Evolutionary conservation across 2,797 vertebrate species (phyloP), one percentile per base, ranked within the genome.

Genomic region (Enteromius radiatus): DNA sequence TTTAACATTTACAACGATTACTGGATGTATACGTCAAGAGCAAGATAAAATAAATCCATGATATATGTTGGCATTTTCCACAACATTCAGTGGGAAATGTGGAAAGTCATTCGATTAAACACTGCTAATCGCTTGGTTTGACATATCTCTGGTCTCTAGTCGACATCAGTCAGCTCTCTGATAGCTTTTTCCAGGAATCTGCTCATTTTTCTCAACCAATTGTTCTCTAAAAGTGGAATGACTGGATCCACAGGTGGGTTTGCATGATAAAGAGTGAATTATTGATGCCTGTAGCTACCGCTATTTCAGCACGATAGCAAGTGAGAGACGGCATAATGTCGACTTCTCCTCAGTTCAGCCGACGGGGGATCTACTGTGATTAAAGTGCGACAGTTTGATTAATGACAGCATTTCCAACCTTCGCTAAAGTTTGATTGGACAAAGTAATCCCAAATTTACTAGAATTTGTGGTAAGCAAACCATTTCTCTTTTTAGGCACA

Each of bases 251-350:
- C 75, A 84, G 56, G 41, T 75, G 75, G 47, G 33, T 26, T 84
- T 47, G 63, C 26, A 33, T n/a, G 84, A 82, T 82, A 82, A 87
- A 69, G 54, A 68, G 71, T 52, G 10, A 69, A 41, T 70, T 61
- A 77, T 64, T 45, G 11, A 76, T 61, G 65, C n/a, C 45, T 11
- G 15, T 64, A 8, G 64, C 56, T 79, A 49, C 61, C 36, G 31
- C 47, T 65, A 70, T 70, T 67, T 56, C 14, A 71, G 19, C 21
- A 76, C n/a, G 28, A 54, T 52, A 28, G 11, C 31, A 38, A 63
- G 59, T 10, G 33, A 73, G 28, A 41, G 33, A 14, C 0, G 0
- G 19, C 4, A 41, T 17, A 67, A 43, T n/a, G 45, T 26, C 3
- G 0, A 31, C 14, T 8, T 7, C 52, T 52, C 7, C 15, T 26